Base-by-base conservation (phyloP, 2,888 invertebrate species). In the Andrena minutula region DNA sequence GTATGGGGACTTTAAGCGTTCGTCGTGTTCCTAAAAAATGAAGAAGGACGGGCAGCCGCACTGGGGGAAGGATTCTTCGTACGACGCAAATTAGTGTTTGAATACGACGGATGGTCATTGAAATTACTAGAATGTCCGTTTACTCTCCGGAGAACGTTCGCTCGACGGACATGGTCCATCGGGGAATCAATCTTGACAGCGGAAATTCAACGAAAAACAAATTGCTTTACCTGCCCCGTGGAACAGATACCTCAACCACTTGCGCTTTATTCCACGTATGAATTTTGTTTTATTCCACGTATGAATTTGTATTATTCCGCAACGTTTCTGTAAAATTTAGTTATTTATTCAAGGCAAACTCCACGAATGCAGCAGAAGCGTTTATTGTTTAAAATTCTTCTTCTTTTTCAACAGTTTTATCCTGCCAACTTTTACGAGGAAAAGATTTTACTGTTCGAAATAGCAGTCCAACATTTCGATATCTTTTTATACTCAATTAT, bases 181-280 rank as follows among this genome's bases (percentile, higher is more conserved):
- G 90, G 90, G 91, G 92, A 92, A 92, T 92, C 91, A 92, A 89
- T 90, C 90, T 85, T 90, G 90, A 88, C 91, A 89, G 88, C 86
- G 88, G 87, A 91, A 92, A 92, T 92, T 91, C 86, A 86, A 86
- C 83, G 87, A 87, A 91, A 92, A 92, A 91, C 90, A 89, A 90
- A 92, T 89, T 89, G 88, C 77, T 85, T 81, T 32, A 66, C 73
- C 64, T 61, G n/a, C 20, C 8, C 10, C 49, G 30, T 10, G n/a
- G 6, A 68, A 63, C 78, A 35, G 30, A 63, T 68, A 68, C 73
- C 73, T 69, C 64, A 23, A 51, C 49, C 64, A 16, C 49, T 30
- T 56, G 35, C 7, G 49, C 41, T 61, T 64, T 58, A 68, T 56
- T 61, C 63, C 66, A 35, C 35, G 32, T 58, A 10, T 26, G 7